Conservation (phyloP, 2,113 vertebrate genomes). For the Illadopsis cleaveri region DNA sequence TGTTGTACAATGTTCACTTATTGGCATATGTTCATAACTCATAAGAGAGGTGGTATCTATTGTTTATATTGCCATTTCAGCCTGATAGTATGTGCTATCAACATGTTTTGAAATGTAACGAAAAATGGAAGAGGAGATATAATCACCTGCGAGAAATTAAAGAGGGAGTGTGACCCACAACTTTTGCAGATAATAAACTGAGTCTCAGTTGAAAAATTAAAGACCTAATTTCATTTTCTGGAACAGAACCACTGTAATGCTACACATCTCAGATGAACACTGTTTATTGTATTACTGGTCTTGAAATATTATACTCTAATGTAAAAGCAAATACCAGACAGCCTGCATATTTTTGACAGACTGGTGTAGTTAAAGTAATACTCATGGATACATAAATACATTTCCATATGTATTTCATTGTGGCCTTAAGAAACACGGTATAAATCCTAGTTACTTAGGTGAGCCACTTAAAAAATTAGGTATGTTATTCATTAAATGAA, state of each 20-base stretch:
- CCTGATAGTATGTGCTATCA: not conserved
- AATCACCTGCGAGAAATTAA: not conserved
- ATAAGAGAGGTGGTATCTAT: not conserved
- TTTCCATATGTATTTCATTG: constrained; percentile 1
- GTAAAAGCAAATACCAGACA: constrained; percentile 44
- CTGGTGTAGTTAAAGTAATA: not conserved
- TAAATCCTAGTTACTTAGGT: not conserved
- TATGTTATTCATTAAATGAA: not conserved
- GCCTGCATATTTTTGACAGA: not conserved
- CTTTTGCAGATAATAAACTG: constrained; percentile 11
- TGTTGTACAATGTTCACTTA: not conserved
- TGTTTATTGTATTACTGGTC: constrained; percentile 29
- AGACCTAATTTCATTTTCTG: constrained; percentile 5
- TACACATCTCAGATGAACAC: not conserved
- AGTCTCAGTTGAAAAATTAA: constrained; percentile 6
- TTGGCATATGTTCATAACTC: not conserved
- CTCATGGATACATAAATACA: not conserved
- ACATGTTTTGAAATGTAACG: not conserved
- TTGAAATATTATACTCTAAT: constrained; percentile 11
- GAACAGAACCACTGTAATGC: not conserved
- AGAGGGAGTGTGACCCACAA: not conserved
- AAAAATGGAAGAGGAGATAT: not conserved
- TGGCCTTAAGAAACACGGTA: not conserved
- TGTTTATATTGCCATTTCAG: not conserved
- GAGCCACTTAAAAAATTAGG: not conserved